Evolutionary conservation across 2,113 vertebrate species (phyloP).

Genomic region (Lichenostomus cassidix): DNA sequence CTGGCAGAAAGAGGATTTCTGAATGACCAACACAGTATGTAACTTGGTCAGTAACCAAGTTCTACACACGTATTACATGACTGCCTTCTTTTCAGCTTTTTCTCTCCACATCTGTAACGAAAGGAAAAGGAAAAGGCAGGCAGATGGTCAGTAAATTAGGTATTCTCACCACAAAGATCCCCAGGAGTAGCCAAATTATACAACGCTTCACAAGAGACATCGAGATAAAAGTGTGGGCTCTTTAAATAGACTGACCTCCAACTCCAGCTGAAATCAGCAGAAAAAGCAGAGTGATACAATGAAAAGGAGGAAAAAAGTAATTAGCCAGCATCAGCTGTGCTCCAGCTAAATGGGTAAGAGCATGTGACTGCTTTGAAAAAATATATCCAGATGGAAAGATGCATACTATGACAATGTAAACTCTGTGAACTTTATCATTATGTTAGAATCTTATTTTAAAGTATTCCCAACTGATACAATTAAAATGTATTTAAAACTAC

Average conservation of each 20-base stretch:
- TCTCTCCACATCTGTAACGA: neutral
- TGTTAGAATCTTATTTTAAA: neutral
- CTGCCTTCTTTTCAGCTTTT: neutral
- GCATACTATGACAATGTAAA: neutral
- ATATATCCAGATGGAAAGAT: neutral
- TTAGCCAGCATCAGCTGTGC: conserved; percentile 42
- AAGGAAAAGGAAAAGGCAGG: neutral
- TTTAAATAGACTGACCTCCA: conserved; percentile 57
- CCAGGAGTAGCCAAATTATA: conserved; percentile 32
- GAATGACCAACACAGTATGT: neutral
- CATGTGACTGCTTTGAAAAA: conserved; percentile 19
- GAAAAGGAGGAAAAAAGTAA: conserved; percentile 11
- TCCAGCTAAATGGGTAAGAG: conserved; percentile 10
- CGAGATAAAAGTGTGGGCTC: conserved; percentile 9
- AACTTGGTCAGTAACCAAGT: neutral
- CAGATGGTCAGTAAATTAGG: conserved; percentile 30
- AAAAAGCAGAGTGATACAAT: conserved; percentile 18
- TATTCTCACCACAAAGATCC: neutral
- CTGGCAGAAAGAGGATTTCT: neutral
- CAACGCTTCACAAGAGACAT: conserved; percentile 19
- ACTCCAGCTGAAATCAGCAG: conserved; percentile 63
- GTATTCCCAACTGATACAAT: conserved; percentile 22
- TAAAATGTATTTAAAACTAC: neutral
- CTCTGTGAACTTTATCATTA: neutral
- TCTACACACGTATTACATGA: neutral